Base-by-base conservation (phyloP, 2,797 vertebrate species). In the Paguma larvata region DNA sequence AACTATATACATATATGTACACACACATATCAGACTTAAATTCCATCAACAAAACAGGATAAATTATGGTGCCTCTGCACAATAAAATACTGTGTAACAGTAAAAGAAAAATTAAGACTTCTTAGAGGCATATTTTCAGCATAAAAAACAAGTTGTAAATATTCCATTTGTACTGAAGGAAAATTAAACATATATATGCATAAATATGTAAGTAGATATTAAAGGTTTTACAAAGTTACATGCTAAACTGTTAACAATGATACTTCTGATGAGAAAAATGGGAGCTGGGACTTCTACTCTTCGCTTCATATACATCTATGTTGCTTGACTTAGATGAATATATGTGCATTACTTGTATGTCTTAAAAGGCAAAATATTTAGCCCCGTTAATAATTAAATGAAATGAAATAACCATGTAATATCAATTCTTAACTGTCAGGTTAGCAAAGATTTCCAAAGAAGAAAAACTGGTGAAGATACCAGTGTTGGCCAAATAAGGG, bases 141-240 rank as follows among this genome's bases (percentile, higher is more conserved):
- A 13, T 85, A 77, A 87, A 86, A 95, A 83, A 30, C 32, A 87
- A 59, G 21, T 79, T 95, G 62, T 6, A 87, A 13, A 83, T 88
- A 21, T 88, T 89, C 53, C 48, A 68, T 85, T 84, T 41, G 8
- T 80, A 68, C 23, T 48, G 80, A 97, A 92, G n/a, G 21, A 79
- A 94, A 87, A 70, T 89, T 94, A 89, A 67, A 41, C 10, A 46
- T 30, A 53, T 59, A 19, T 75, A 67, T 53, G 2, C 14, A 83
- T 59, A 88, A 94, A 84, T 94, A 59, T 67, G 3, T 80, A 84
- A 89, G n/a, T 89, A 62, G n/a, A 23, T 80, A 48, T 38, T 53
- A 85, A 89, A 68, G 27, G 4, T 56, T 75, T 18, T 89, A 85
- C 14, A 70, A 68, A 92, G 48, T 68, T 67, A 41, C 72, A 48